These are phyloP conservation scores for Corydoras sp. DNA, from an alignment of 2,113 vertebrate species.

Conservation along the genomic window DNA sequence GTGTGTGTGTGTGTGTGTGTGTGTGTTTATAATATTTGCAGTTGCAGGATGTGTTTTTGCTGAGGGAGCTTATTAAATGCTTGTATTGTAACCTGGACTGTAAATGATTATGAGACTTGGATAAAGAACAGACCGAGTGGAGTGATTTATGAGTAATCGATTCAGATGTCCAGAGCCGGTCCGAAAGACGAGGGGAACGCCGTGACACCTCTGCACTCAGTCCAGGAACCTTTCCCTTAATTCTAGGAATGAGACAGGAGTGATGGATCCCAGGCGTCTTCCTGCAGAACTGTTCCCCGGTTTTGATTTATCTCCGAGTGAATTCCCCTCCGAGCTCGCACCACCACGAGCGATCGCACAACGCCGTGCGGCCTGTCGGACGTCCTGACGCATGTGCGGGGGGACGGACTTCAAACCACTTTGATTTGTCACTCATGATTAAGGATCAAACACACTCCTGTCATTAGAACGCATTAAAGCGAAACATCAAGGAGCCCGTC, in stretches of 20 bases:
- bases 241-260: background rate
- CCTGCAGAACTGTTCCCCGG: constrained; percentile 15
- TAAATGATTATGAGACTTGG: no score
- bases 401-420: background rate
- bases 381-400: background rate
- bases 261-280: constrained; percentile 17
- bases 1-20: no score
- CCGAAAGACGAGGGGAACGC: no score
- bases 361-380: constrained; percentile 4
- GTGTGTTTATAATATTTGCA: no score
- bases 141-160: no score
- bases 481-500: background rate
- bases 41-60: no score
- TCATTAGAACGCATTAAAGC: constrained; percentile 1
- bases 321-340: constrained; percentile 15
- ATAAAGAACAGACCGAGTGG: no score
- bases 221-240: no score
- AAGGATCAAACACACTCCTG: background rate
- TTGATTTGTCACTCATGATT: constrained; percentile 5
- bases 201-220: no score
- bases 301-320: constrained; percentile 31
- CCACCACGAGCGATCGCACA: constrained; percentile 12
- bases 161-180: no score
- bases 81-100: no score
- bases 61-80: no score